A percentile compares a stretch with the other conserved stretches of the same genome.
These are phyloP conservation scores for Acrocephalus scirpaceus DNA, from an alignment of 2,797 vertebrate genomes.

Conservation along the genomic window DNA sequence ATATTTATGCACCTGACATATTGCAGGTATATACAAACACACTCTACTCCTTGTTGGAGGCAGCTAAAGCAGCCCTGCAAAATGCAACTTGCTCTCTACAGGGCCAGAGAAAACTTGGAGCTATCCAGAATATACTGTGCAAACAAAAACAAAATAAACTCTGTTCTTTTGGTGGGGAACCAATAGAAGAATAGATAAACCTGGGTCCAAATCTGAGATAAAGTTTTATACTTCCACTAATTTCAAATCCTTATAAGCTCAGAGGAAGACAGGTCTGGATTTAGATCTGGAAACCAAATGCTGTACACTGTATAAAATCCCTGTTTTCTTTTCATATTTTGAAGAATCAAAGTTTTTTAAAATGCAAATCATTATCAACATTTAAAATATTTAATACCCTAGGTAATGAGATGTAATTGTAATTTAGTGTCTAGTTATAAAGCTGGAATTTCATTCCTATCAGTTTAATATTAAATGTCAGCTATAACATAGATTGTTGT, in stretches of 20 bases:
- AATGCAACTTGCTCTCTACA: not conserved
- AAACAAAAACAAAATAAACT: not conserved
- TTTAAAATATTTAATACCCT: not conserved
- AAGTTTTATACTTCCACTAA: not conserved
- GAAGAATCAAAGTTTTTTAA: not conserved
- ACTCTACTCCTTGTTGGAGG: not conserved
- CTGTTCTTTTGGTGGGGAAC: rapidly evolving
- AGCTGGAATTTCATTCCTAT: not conserved
- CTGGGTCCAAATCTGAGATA: not conserved
- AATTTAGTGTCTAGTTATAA: not conserved
- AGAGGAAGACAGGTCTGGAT: not conserved
- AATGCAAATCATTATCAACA: not conserved
- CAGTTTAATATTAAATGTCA: not conserved
- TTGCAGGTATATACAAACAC: not conserved
- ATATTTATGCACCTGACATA: not conserved
- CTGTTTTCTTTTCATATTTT: not conserved
- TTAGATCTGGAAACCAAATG: not conserved
- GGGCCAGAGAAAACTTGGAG: not conserved
- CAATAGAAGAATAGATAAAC: not conserved
- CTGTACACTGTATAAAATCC: rapidly evolving
- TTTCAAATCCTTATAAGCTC: not conserved
- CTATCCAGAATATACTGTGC: not conserved
- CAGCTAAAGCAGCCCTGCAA: not conserved
- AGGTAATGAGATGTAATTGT: not conserved
- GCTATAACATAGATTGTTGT: not conserved